Base-by-base conservation (phyloP, 1,140 invertebrate species). In the Cyphomyrmex costatus region DNA sequence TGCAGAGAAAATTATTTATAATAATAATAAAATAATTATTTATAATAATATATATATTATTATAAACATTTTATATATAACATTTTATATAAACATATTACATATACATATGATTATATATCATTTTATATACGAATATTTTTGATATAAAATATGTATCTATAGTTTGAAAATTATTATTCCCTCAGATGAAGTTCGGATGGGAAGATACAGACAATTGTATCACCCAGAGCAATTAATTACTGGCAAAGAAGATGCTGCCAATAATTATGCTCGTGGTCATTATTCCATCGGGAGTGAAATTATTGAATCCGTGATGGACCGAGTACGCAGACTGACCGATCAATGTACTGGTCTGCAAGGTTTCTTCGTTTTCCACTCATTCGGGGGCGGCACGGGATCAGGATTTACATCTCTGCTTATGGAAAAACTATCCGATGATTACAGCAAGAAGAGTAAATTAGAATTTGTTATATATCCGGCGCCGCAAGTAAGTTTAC, bases 211-310 rank as follows among this genome's bases (percentile, higher is more conserved):
- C 24, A 91, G 65, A 46, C 83, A 85, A 27, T n/a, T 91, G 16
- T 91, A 91, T 24, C 90, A 91, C 8, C 90, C 90, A 0, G 90
- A 91, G 10, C 90, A 91, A 78, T 56, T 91, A 33, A 91, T 91
- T 46, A 91, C 90, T 7, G 89, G 90, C 0, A 91, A 91, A 16
- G 90, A 91, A 19, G 90, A 91, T n/a, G 90, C 90, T 0, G 90
- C 90, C 0, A 91, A 91, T 63, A 91, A 91, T 91, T 91, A 91
- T 12, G 90, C 90, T 30, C 90, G 90, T 10, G 90, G 90, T 42
- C 89, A 91, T 42, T 91, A 91, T 86, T 91, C 90, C 14, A 90
- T 91, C 19, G 90, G 90, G 2, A 83, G 79, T n/a, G 89, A 90
- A 36, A 63, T 91, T 10, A 91, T 91, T 19, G 89, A 91, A 0